Evolutionary conservation across 2,797 vertebrate species (phyloP), one percentile per base, ranked within the genome.

Genomic region (Thaleichthys pacificus): DNA sequence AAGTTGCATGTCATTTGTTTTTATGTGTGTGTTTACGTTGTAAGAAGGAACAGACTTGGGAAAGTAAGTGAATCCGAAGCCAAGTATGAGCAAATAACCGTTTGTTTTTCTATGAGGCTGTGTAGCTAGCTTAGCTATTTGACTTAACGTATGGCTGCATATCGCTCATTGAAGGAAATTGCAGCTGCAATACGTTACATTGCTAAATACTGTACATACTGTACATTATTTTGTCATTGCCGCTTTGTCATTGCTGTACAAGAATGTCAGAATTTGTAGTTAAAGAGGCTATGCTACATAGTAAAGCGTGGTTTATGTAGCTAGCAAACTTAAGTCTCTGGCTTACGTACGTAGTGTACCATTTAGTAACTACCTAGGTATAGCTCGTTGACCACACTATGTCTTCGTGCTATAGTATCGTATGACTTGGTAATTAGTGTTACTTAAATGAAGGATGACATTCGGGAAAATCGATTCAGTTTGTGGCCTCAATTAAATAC

Each of bases 11-110:
- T 69, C 19, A 19, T 2, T 24, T 32, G 28, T 2, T 58, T 2
- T 75, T 62, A 79, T 85, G 71, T 79, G 32, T 74, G 71, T 76
- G 79, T 89, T 83, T 62, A 85, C 84, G 82, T 77, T 14, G 15
- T 69, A 57, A 83, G 28, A 74, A 79, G 74, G 26, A 57, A 72
- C 63, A 21, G 79, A 77, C 60, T 73, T 70, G 61, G 28, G 28
- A 89, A 93, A 90, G 91, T 93, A 88, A 91, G 86, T 73, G 60
- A 81, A 82, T 80, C 74, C 51, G 42, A 24, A 54, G 49, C 24
- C 12, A 30, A 56, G 12, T 63, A 14, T 60, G 57, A 62, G 58
- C 47, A 38, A 21, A 17, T 79, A 78, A 79, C 70, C 57, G 68
- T 32, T 66, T 61, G 42, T 32, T 54, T 65, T 22, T 21, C 38